These are phyloP conservation scores for Oreonectes daqikongensis DNA, from an alignment of 2,797 vertebrate genomes.

Conservation along the genomic window DNA sequence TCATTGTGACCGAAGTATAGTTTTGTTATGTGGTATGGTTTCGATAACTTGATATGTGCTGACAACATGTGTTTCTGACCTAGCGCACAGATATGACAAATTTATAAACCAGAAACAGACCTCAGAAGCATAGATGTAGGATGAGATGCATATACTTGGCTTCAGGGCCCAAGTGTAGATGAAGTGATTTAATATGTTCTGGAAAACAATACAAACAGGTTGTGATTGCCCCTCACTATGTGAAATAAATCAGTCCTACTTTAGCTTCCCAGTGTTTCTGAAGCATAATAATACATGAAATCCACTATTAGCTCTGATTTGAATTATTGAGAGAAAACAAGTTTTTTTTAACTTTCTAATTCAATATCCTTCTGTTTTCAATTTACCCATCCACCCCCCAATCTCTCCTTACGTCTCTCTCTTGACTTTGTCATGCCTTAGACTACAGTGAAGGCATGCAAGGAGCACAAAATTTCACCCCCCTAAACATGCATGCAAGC, in stretches of 20 bases:
- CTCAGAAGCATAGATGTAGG: not conserved
- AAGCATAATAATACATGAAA: conserved; percentile 10
- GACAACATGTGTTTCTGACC: conserved; percentile 15
- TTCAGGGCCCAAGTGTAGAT: not conserved
- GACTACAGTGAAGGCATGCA: conserved; percentile 51
- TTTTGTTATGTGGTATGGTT: conserved; percentile 7
- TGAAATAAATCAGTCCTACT: not conserved
- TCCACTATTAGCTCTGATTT: conserved; percentile 16
- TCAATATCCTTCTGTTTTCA: conserved; percentile 55
- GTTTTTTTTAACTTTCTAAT: conserved; percentile 22
- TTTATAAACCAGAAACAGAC: not conserved
- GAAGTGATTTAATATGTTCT: conserved; percentile 15
- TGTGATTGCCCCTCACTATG: conserved; percentile 5
- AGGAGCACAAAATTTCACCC: conserved; percentile 46
- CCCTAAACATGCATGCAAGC: conserved; percentile 34
- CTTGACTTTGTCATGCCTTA: conserved; percentile 48
- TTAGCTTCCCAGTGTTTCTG: not conserved
- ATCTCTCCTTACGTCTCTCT: conserved; percentile 14
- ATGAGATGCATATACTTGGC: not conserved
- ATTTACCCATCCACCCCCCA: conserved; percentile 44
- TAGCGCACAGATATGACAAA: not conserved
- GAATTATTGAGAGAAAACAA: not conserved
- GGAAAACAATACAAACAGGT: conserved; percentile 8
- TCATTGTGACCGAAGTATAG: not conserved
- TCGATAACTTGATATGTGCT: conserved; percentile 5